Evolutionary conservation across 2,888 invertebrate species (phyloP), one percentile per base, ranked within the genome.

Genomic region (Drosophila prolongata): DNA sequence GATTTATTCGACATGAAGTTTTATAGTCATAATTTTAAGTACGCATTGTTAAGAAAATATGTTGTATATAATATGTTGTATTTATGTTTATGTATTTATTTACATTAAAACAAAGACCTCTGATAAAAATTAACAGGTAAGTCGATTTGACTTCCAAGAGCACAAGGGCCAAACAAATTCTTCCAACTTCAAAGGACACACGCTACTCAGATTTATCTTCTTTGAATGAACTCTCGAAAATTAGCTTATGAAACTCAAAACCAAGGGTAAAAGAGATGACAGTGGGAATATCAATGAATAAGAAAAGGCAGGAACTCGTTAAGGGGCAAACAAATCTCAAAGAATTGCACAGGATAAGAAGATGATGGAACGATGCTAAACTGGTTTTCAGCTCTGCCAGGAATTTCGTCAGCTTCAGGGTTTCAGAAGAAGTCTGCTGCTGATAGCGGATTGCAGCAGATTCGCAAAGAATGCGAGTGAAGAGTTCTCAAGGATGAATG

Each of bases 231-330:
- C 42, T 50, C 62, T 65, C 43, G 66, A 64, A 65, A 64, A 64
- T 65, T 64, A 64, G 62, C 62, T 64, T 64, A 64, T 64, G 62
- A 65, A 64, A 64, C 35, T 65, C 35, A 65, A 64, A 64, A 64
- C 62, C 62, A 11, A 16, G 13, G 16, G 16, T 11, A 24, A 11
- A 13, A 6, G 34, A 24, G 59, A 58, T 14, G n/a, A 11, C 30
- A 54, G 19, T 11, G 47, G 24, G 62, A 49, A 50, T 65, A 65
- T 65, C 62, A 64, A 65, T 65, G 66, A 44, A 60, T 37, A 59
- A 64, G 37, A 44, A 64, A 16, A 47, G 66, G 35, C 65, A 49
- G 49, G 42, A 65, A 16, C 65, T 64, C 49, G 62, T 49, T 64
- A 64, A 65, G 49, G 62, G 42, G 65, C 40, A 64, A 42, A 64